phyloP scores from a whole-genome alignment of 2,888 invertebrate species.

The Arctia plantaginis region DNA sequence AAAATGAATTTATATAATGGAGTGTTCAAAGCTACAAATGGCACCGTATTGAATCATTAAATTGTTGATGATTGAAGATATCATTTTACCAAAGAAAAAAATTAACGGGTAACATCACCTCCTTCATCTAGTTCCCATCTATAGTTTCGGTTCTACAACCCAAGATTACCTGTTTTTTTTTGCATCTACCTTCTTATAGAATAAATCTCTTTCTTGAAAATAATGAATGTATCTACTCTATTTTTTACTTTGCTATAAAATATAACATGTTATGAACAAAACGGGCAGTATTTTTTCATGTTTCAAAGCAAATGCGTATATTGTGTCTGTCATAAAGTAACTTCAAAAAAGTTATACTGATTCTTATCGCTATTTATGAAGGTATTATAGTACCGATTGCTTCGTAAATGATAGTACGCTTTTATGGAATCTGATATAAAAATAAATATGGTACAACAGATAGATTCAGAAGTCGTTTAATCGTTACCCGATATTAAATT shows the following conservation, averaged over 20 bases:
- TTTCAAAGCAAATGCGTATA: conserved; percentile 33
- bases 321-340: conserved; percentile 32
- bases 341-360: conserved; percentile 37
- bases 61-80: too few relatives aligned
- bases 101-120: too few relatives aligned
- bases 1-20: background rate
- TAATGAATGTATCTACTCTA: background rate
- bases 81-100: too few relatives aligned
- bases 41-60: too few relatives aligned
- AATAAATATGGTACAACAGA: conserved; percentile 1
- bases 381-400: background rate
- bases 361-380: conserved; percentile 28
- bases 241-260: conserved; percentile 46
- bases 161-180: background rate
- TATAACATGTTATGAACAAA: conserved; percentile 33
- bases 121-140: background rate
- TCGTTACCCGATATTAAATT: background rate
- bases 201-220: background rate
- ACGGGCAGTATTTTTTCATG: conserved; percentile 38
- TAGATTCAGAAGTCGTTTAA: background rate
- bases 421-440: conserved; percentile 3
- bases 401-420: background rate
- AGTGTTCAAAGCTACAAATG: background rate
- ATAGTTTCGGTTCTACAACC: background rate
- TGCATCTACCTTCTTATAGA: background rate